Evolutionary conservation across 2,113 vertebrate genomes (phyloP).

Genomic region (Calyptommatus sinebrachiatus): DNA sequence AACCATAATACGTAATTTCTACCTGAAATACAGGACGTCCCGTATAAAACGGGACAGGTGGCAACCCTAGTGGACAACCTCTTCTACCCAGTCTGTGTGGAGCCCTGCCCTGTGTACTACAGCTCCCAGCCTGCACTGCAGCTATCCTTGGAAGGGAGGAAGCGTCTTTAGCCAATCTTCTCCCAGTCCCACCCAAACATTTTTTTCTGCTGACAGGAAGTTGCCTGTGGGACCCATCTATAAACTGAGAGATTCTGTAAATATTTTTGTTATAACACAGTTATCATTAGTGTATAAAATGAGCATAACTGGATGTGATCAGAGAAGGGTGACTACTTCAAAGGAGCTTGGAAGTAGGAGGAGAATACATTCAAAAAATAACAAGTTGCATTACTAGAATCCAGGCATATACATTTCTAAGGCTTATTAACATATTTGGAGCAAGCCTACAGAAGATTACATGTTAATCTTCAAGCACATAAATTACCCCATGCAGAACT

Average conservation of each 20-base stretch:
- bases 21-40: too few species aligned
- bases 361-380: not conserved
- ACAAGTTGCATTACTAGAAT: slow-evolving; percentile 10
- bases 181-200: too few species aligned
- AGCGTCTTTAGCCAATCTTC: too few species aligned
- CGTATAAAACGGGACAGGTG: too few species aligned
- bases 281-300: not conserved
- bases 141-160: too few species aligned
- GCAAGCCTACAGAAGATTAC: not conserved
- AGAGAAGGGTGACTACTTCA: not conserved
- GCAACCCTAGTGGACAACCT: too few species aligned
- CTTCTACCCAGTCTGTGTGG: too few species aligned
- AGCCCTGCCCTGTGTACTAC: too few species aligned
- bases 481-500: not conserved
- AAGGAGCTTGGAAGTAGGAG: slow-evolving; percentile 17
- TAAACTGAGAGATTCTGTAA: not conserved
- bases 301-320: not conserved
- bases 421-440: not conserved
- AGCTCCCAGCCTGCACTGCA: too few species aligned
- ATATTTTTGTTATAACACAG: not conserved
- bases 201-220: not conserved
- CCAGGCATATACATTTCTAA: not conserved
- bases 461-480: slow-evolving; percentile 2
- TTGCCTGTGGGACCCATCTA: not conserved
- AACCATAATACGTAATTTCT: too few species aligned